Evolutionary conservation across 2,113 vertebrate genomes (phyloP).

Genomic region (Narcine bancroftii): DNA sequence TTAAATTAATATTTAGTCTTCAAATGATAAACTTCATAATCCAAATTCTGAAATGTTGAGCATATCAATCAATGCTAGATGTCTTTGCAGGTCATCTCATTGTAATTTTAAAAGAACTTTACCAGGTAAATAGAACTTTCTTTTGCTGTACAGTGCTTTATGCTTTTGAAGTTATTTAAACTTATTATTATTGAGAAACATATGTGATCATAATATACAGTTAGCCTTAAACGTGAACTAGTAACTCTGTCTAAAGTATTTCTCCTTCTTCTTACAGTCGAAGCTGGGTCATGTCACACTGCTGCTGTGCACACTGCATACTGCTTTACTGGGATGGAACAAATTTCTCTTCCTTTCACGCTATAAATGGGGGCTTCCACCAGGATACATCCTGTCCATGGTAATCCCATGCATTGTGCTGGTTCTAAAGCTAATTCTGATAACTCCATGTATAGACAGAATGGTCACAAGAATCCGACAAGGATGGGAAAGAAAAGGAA

Average conservation of each 20-base stretch:
- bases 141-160: not conserved
- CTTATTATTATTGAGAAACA: not conserved
- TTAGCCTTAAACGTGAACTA: not conserved
- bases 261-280: conserved; percentile 59
- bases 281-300: conserved; percentile 80
- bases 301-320: conserved; percentile 71
- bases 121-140: not conserved
- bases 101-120: not conserved
- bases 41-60: not conserved
- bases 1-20: not conserved
- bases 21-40: not conserved
- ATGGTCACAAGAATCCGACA: conserved; percentile 68
- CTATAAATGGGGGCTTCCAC: conserved; percentile 74
- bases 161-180: not conserved
- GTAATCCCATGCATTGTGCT: conserved; percentile 70
- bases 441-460: conserved; percentile 71
- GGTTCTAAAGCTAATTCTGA: conserved; percentile 66
- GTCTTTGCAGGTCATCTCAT: not conserved
- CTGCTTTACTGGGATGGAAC: conserved; percentile 67
- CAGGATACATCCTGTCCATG: conserved; percentile 64
- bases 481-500: conserved; percentile 71
- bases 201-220: not conserved
- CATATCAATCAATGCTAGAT: not conserved
- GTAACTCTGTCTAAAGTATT: not conserved
- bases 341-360: conserved; percentile 54